Evolutionary conservation across 2,113 vertebrate genomes (phyloP).

Genomic region (Sinocyclocheilus anophthalmus): DNA sequence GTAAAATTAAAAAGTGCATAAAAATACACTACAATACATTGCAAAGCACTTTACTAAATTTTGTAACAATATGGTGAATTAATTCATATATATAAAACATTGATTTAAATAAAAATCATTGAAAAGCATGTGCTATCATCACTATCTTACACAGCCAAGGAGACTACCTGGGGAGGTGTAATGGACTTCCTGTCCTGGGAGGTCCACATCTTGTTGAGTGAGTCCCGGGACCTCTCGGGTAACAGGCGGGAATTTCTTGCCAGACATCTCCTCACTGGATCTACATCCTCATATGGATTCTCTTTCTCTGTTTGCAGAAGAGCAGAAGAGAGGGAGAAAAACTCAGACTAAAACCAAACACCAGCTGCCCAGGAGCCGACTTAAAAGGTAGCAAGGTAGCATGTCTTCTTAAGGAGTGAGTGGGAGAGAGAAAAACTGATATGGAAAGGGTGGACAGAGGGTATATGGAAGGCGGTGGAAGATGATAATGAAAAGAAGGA

Average conservation of each 20-base stretch:
- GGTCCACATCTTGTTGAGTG: conserved; percentile 88
- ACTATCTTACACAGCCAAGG: conserved; percentile 10
- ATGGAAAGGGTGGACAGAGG: conserved; percentile 58
- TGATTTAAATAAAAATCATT: background rate
- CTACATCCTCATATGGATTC: conserved; percentile 98
- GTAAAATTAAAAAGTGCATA: background rate
- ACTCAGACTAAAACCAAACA: conserved; percentile 59
- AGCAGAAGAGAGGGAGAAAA: background rate
- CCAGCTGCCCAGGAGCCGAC: conserved; percentile 41
- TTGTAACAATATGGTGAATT: background rate
- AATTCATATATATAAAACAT: background rate
- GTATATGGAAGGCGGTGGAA: conserved; percentile 23
- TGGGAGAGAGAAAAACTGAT: conserved; percentile 54
- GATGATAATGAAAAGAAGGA: conserved; percentile 26
- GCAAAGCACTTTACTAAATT: conserved; percentile 37
- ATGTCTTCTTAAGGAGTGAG: conserved; percentile 12
- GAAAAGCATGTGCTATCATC: conserved; percentile 2
- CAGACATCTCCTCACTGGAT: conserved; percentile 86
- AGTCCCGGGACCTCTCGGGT: conserved; percentile 82
- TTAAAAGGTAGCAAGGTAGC: conserved; percentile 60
- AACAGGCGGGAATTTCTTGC: conserved; percentile 84
- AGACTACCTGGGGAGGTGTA: conserved; percentile 86
- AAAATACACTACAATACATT: background rate
- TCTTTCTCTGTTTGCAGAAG: conserved; percentile 87
- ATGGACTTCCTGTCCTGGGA: conserved; percentile 87